Conservation (phyloP, 2,113 vertebrate species). For the Collichthys lucidus region DNA sequence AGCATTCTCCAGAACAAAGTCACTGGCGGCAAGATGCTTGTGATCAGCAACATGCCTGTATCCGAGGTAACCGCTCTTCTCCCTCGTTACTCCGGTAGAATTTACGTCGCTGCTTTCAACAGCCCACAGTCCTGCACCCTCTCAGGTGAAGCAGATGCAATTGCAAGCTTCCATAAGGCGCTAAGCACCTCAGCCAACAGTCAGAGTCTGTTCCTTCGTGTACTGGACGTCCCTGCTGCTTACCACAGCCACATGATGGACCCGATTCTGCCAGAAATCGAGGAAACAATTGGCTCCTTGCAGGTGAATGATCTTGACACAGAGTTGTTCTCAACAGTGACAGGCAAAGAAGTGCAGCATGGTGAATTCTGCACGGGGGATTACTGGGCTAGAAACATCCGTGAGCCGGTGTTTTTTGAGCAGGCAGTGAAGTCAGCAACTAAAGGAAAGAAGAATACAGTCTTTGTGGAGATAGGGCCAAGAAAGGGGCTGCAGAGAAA, state of each 20-base stretch:
- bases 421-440: slow-evolving; percentile 79
- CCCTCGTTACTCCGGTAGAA: slow-evolving; percentile 75
- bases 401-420: slow-evolving; percentile 86
- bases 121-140: slow-evolving; percentile 89
- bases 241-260: slow-evolving; percentile 93
- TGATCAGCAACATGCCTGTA: slow-evolving; percentile 86
- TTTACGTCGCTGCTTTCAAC: slow-evolving; percentile 89
- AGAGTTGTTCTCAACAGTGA: slow-evolving; percentile 89
- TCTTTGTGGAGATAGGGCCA: slow-evolving; percentile 89
- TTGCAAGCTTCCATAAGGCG: slow-evolving; percentile 77
- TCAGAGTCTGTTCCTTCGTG: slow-evolving; percentile 86
- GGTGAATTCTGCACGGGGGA: slow-evolving; percentile 84
- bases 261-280: slow-evolving; percentile 81
- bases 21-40: slow-evolving; percentile 87
- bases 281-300: slow-evolving; percentile 78
- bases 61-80: slow-evolving; percentile 81
- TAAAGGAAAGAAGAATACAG: slow-evolving; percentile 74
- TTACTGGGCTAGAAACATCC: slow-evolving; percentile 89
- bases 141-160: slow-evolving; percentile 83
- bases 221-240: slow-evolving; percentile 85
- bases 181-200: slow-evolving; percentile 75
- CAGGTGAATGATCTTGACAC: slow-evolving; percentile 67
- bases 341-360: slow-evolving; percentile 76
- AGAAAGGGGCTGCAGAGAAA: slow-evolving; percentile 83
- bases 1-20: slow-evolving; percentile 87